Conservation (phyloP, 2,113 vertebrate species). For the Panurus biarmicus region DNA sequence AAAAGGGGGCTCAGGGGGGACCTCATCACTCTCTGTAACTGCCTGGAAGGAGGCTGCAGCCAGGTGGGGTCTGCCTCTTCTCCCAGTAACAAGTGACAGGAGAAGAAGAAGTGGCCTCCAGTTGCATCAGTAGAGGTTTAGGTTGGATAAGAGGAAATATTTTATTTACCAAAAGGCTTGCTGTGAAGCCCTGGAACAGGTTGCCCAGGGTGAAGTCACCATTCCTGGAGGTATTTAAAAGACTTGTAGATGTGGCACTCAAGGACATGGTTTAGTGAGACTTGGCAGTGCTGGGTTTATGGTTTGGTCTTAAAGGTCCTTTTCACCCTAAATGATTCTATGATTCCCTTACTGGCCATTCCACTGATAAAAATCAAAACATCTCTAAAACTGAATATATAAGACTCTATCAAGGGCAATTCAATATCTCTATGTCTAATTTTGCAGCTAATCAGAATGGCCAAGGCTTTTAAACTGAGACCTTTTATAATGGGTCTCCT, state of each 20-base stretch:
- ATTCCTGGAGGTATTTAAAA: background rate
- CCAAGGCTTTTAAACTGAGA: background rate
- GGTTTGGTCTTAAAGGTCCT: background rate
- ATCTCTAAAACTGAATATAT: background rate
- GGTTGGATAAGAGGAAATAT: background rate
- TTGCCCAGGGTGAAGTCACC: background rate
- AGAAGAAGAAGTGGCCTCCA: background rate
- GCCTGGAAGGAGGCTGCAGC: background rate
- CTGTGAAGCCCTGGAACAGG: background rate
- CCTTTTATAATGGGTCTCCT: background rate
- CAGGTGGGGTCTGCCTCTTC: rapidly evolving
- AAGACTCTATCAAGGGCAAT: background rate
- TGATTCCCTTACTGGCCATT: background rate
- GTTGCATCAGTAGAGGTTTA: background rate
- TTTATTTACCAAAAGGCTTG: background rate
- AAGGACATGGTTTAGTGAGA: background rate
- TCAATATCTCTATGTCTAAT: background rate
- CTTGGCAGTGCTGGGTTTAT: background rate
- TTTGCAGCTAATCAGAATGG: background rate
- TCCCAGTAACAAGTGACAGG: background rate
- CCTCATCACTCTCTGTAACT: rapidly evolving
- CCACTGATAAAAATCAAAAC: constrained; percentile 1
- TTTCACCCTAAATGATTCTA: background rate
- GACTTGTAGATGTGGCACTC: background rate
- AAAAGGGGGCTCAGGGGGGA: background rate